A percentile compares a stretch with the other conserved stretches of the same genome.
Evolutionary conservation across 1,140 invertebrate species (phyloP).

Genomic region (Solenopsis invicta): DNA sequence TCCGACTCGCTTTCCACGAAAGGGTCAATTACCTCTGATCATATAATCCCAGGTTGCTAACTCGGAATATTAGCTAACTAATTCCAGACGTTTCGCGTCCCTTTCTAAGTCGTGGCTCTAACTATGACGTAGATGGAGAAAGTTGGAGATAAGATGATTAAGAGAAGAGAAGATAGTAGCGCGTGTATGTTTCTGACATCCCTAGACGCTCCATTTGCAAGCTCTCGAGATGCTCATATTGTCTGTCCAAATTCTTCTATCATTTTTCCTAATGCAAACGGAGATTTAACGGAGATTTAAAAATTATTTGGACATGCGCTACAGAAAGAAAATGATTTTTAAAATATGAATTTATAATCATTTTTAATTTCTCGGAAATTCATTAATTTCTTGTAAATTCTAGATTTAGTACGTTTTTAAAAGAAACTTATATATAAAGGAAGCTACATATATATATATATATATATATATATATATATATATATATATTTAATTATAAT

Average conservation of each 20-base stretch:
- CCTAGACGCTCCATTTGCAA: neutral
- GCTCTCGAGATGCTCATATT: neutral
- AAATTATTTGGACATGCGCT: neutral
- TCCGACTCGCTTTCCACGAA: constrained; percentile 1
- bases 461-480: no score
- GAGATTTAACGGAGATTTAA: constrained; percentile 4
- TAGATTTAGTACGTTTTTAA: neutral
- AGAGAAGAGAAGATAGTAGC: neutral
- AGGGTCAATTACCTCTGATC: constrained; percentile 24
- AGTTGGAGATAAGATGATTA: constrained; percentile 42
- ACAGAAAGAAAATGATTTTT: neutral
- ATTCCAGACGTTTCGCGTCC: neutral
- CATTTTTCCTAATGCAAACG: neutral
- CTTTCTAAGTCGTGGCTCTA: constrained; percentile 28
- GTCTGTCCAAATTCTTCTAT: neutral
- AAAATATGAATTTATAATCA: neutral
- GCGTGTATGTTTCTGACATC: neutral
- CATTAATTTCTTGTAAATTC: neutral
- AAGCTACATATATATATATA: no score
- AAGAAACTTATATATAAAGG: no score
- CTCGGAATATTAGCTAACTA: constrained; percentile 49
- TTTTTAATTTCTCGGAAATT: neutral
- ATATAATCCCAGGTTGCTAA: constrained; percentile 41
- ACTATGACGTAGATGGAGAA: constrained; percentile 41
- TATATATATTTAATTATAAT: neutral